Evolutionary conservation across 2,113 vertebrate genomes (phyloP).

Genomic region (Microtus oregoni): DNA sequence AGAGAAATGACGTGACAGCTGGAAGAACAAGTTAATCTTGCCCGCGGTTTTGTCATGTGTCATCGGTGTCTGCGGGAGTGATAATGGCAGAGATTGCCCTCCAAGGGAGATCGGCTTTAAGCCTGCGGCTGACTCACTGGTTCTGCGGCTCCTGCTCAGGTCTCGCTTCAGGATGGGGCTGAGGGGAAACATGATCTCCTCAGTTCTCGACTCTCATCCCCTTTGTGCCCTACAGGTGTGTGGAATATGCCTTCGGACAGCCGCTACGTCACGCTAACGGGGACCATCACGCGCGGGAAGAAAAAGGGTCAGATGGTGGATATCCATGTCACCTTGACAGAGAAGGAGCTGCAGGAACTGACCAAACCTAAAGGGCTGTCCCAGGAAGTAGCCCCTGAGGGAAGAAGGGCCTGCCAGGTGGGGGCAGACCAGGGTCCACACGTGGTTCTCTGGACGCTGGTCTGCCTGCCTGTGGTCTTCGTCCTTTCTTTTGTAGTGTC

Average conservation of each 20-base stretch:
- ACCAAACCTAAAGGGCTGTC: conserved; percentile 93
- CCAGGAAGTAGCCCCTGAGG: conserved; percentile 86
- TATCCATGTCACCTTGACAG: conserved; percentile 96
- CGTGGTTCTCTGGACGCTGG: conserved; percentile 94
- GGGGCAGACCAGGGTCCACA: conserved; percentile 94
- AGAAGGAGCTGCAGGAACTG: conserved; percentile 95
- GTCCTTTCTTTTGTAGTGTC: conserved; percentile 96
- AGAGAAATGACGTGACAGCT: neutral
- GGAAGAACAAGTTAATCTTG: neutral
- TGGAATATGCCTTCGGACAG: conserved; percentile 95
- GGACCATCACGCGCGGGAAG: conserved; percentile 98
- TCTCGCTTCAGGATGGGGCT: neutral
- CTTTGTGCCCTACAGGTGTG: conserved; percentile 79
- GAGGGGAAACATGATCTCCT: neutral
- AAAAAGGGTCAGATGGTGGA: conserved; percentile 99
- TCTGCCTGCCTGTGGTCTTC: conserved; percentile 96
- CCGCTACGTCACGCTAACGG: conserved; percentile 97
- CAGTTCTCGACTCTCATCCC: neutral
- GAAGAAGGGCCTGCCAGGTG: conserved; percentile 88
- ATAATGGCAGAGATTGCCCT: neutral
- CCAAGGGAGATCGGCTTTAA: neutral
- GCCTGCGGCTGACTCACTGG: neutral
- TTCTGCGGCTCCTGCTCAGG: fast-evolving
- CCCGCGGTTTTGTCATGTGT: neutral
- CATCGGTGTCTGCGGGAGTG: neutral